Percentiles rank a stretch among this genome's conserved stretches.
Evolutionary conservation across 2,797 vertebrate genomes (phyloP).

Genomic region (Thalassophryne amazonica): DNA sequence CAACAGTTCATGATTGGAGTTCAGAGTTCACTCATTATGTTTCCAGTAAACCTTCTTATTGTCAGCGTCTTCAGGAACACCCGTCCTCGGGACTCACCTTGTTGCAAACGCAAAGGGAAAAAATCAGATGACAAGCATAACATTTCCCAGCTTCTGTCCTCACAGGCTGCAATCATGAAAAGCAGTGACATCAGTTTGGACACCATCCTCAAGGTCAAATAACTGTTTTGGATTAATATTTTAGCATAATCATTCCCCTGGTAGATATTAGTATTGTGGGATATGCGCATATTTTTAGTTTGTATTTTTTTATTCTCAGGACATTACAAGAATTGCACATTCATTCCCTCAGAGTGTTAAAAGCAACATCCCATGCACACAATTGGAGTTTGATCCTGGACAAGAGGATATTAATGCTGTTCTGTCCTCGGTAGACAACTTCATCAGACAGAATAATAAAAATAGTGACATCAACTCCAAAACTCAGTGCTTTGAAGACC

Average conservation of each 20-base stretch:
- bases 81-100: conserved; percentile 43
- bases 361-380: conserved; percentile 55
- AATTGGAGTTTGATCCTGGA: conserved; percentile 44
- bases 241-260: background rate
- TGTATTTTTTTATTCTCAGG: conserved; percentile 60
- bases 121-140: conserved; percentile 52
- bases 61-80: conserved; percentile 88
- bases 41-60: conserved; percentile 92
- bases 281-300: too few species aligned
- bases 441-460: conserved; percentile 76
- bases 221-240: background rate
- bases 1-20: conserved; percentile 92
- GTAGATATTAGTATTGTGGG: background rate
- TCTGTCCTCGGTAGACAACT: conserved; percentile 81
- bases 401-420: conserved; percentile 80
- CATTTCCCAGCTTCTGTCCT: conserved; percentile 34
- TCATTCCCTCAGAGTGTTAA: conserved; percentile 80
- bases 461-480: conserved; percentile 35
- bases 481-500: background rate
- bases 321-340: conserved; percentile 78
- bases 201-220: conserved; percentile 77
- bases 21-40: conserved; percentile 93
- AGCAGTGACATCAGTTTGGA: conserved; percentile 74
- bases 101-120: conserved; percentile 52
- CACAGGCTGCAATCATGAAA: conserved; percentile 21